Percentiles rank a stretch among this genome's conserved stretches.
phyloP scores from a whole-genome alignment of 1,140 invertebrate species.

The Camponotus vicinus region DNA sequence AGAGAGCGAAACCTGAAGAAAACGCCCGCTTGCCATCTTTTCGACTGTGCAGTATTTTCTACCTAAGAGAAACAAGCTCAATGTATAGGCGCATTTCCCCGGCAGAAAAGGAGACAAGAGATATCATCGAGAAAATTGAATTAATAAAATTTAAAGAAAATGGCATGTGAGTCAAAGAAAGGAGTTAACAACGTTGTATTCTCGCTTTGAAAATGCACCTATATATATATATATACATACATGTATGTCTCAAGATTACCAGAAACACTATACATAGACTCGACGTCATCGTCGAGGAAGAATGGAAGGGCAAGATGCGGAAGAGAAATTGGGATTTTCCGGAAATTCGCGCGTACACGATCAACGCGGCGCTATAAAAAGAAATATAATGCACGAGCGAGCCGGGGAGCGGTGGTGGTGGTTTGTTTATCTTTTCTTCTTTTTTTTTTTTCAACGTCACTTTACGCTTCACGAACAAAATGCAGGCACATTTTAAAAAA shows the following conservation, averaged over 20 bases:
- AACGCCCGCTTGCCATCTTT: constrained; percentile 71
- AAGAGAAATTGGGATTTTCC: constrained; percentile 59
- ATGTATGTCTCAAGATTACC: constrained; percentile 10
- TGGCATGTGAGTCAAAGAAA: not conserved
- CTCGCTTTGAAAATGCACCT: constrained; percentile 63
- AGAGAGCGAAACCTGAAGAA: constrained; percentile 10
- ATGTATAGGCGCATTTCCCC: constrained; percentile 76
- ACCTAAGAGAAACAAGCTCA: constrained; percentile 76
- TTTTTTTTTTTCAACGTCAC: constrained; percentile 21
- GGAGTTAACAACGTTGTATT: not conserved
- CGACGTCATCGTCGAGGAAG: not conserved
- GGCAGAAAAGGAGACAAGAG: constrained; percentile 25
- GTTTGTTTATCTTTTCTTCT: constrained; percentile 12
- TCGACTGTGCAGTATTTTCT: constrained; percentile 81
- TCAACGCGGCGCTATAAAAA: not conserved
- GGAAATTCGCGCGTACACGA: constrained; percentile 14
- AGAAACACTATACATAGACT: constrained; percentile 29
- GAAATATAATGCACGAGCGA: constrained; percentile 49
- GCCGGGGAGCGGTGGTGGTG: constrained; percentile 75
- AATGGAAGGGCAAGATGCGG: not conserved
- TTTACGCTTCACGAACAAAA: constrained; percentile 33
- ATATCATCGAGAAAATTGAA: constrained; percentile 5
- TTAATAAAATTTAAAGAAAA: not conserved
- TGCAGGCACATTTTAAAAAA: constrained; percentile 42
- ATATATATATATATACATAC: not conserved